A percentile compares a stretch with the other conserved stretches of the same genome.
phyloP scores from a whole-genome alignment of 2,113 vertebrate species.

The Semnopithecus entellus region DNA sequence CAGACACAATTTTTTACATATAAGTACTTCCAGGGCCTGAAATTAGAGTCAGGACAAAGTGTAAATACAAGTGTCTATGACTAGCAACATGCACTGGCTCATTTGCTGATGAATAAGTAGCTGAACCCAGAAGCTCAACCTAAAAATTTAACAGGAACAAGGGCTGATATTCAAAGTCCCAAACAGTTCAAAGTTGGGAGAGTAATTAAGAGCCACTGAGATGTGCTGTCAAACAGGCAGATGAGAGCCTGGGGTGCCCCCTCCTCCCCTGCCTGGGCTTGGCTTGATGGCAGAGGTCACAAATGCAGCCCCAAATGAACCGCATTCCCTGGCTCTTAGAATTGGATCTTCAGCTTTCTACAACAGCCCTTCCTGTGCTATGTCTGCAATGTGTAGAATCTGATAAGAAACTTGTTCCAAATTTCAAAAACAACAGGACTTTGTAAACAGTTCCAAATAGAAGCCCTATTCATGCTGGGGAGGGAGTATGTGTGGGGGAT shows the following conservation, averaged over 20 bases:
- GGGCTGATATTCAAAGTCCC: neutral
- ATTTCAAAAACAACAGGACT: constrained; percentile 47
- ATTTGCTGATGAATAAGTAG: neutral
- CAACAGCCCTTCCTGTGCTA: constrained; percentile 66
- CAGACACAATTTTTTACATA: neutral
- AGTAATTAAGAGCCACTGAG: neutral
- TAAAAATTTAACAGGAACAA: neutral
- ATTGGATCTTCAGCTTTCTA: constrained; percentile 51
- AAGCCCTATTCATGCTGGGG: neutral
- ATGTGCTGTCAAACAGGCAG: neutral
- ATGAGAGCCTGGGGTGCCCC: rapidly evolving
- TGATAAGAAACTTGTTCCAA: constrained; percentile 50
- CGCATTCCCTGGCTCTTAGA: neutral
- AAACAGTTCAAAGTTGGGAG: neutral
- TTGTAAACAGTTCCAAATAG: constrained; percentile 30
- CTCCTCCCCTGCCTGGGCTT: too few species aligned
- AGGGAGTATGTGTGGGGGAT: neutral
- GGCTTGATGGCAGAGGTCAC: neutral
- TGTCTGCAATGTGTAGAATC: constrained; percentile 34
- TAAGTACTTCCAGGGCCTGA: neutral
- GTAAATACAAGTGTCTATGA: neutral
- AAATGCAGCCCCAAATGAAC: neutral
- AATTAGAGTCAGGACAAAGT: neutral
- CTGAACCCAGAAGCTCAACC: neutral
- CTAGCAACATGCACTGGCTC: neutral